A percentile compares a stretch with the other conserved stretches of the same genome.
phyloP scores from a whole-genome alignment of 2,888 invertebrate species.

The Trimorus sp. region DNA sequence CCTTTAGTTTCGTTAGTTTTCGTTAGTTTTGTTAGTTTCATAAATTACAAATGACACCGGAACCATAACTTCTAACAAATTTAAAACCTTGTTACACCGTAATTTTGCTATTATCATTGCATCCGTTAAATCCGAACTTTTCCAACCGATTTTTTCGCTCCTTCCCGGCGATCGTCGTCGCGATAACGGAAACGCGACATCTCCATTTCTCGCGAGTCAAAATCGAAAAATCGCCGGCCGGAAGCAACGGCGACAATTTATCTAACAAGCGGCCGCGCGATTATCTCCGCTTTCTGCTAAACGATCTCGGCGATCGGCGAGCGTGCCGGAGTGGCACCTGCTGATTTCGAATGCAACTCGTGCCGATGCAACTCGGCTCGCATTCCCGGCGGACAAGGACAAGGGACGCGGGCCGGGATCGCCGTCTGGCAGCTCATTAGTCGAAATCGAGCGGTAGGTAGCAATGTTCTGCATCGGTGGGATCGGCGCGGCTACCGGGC shows the following conservation, averaged over 20 bases:
- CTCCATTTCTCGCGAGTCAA: no score
- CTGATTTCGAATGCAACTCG: constrained; percentile 58
- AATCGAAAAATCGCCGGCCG: background rate
- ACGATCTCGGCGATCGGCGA: constrained; percentile 39
- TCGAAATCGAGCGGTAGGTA: constrained; percentile 63
- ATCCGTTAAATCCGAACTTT: no score
- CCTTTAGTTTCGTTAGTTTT: no score
- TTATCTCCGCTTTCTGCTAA: constrained; percentile 39
- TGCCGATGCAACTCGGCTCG: constrained; percentile 51
- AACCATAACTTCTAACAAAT: no score
- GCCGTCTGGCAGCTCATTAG: constrained; percentile 71
- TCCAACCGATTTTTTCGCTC: no score
- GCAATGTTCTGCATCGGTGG: constrained; percentile 71
- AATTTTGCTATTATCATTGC: no score
- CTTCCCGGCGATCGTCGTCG: no score
- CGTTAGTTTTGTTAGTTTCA: no score
- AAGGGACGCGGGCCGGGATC: constrained; percentile 55
- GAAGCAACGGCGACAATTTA: constrained; percentile 29
- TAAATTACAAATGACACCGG: no score
- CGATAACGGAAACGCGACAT: no score
- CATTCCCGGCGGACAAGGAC: constrained; percentile 54
- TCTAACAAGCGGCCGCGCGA: constrained; percentile 30
- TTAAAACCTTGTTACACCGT: no score
- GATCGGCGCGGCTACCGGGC: constrained; percentile 30
- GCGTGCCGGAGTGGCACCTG: constrained; percentile 53